Evolutionary conservation across 2,888 invertebrate genomes (phyloP).

Genomic region (Eupeodes latifasciatus): DNA sequence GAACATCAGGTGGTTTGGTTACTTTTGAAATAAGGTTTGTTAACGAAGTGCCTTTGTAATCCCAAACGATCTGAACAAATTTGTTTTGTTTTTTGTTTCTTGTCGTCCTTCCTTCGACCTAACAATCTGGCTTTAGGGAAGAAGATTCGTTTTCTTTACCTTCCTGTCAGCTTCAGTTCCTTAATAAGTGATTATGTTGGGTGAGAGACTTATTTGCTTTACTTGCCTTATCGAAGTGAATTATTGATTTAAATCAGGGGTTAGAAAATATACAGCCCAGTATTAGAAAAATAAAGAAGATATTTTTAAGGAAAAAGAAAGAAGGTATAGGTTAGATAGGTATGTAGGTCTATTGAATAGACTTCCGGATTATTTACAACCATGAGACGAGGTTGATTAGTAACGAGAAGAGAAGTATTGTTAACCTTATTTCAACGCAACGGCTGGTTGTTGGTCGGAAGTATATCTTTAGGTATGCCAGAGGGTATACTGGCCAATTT

Average conservation of each 20-base stretch:
- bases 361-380: slow-evolving; percentile 67
- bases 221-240: slow-evolving; percentile 61
- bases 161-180: slow-evolving; percentile 45
- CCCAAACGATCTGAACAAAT: slow-evolving; percentile 71
- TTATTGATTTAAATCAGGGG: slow-evolving; percentile 66
- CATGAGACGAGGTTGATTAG: slow-evolving; percentile 62
- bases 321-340: background rate
- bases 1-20: slow-evolving; percentile 71
- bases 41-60: slow-evolving; percentile 68
- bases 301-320: background rate
- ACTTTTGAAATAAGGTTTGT: slow-evolving; percentile 17
- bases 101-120: too few species aligned
- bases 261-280: background rate
- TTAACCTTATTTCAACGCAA: slow-evolving; percentile 59
- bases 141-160: slow-evolving; percentile 26
- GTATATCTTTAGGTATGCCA: slow-evolving; percentile 59
- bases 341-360: slow-evolving; percentile 1
- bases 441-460: slow-evolving; percentile 39
- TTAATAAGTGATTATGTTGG: slow-evolving; percentile 75
- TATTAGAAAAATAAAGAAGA: background rate
- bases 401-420: slow-evolving; percentile 42
- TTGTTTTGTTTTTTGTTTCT: too few species aligned
- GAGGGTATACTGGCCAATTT: slow-evolving; percentile 52
- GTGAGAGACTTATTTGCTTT: slow-evolving; percentile 61
- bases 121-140: background rate